phyloP scores from a whole-genome alignment of 2,113 vertebrate genomes.

The Vicugna pacos region DNA sequence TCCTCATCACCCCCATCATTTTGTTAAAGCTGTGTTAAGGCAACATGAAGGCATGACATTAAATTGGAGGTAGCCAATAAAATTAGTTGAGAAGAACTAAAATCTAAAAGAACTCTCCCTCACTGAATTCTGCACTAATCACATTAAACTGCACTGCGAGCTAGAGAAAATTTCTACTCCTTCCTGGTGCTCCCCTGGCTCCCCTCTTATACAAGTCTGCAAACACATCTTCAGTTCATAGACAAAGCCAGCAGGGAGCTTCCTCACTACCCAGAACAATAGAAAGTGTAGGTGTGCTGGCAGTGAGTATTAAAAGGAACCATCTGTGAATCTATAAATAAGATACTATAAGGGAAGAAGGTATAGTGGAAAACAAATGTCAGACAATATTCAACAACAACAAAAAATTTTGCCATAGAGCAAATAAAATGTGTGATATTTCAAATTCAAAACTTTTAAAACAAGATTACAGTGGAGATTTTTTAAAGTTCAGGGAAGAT shows the following conservation, averaged over 20 bases:
- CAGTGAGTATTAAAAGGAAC: not conserved
- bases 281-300: not conserved
- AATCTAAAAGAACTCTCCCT: not conserved
- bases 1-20: not conserved
- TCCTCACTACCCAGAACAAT: not conserved
- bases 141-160: not conserved
- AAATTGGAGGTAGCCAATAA: not conserved
- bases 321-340: not conserved
- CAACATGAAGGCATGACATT: not conserved
- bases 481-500: not conserved
- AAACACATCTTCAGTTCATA: not conserved
- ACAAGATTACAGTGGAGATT: not conserved
- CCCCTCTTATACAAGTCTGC: not conserved
- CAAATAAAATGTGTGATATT: not conserved
- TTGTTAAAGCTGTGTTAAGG: not conserved
- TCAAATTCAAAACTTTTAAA: constrained; percentile 11
- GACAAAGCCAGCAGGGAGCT: not conserved
- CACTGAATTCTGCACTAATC: not conserved
- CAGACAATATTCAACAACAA: not conserved
- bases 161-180: not conserved
- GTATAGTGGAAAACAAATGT: not conserved
- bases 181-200: not conserved
- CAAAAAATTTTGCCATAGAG: not conserved
- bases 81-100: not conserved
- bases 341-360: not conserved